Percentiles rank a stretch among this genome's conserved stretches.
Evolutionary conservation across 2,888 invertebrate species (phyloP).

Genomic region (Caenorhabditis zanzibari): DNA sequence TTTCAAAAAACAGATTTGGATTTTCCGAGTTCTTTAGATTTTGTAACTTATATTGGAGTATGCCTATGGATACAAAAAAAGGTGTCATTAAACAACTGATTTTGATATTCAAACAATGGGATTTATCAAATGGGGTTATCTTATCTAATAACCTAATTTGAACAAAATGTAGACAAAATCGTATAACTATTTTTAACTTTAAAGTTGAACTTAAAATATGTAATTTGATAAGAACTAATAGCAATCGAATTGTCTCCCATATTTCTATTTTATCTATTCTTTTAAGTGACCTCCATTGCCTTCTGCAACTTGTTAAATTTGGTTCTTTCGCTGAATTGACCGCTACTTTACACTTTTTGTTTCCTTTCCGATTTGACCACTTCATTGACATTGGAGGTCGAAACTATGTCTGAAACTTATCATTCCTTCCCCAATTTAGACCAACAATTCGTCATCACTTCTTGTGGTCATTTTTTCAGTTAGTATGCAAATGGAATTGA

Average conservation of each 20-base stretch:
- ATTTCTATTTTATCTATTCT: slow-evolving; percentile 15
- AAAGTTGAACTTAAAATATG: too few species aligned
- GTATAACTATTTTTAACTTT: too few species aligned
- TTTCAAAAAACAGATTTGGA: not conserved
- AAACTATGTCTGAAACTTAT: not conserved
- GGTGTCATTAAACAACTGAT: too few species aligned
- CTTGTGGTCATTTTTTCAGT: slow-evolving; percentile 31
- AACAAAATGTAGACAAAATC: too few species aligned
- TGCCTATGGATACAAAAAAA: too few species aligned
- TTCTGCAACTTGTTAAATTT: not conserved
- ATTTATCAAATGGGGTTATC: too few species aligned
- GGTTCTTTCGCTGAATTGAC: slow-evolving; percentile 39
- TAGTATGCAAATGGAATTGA: slow-evolving; percentile 54
- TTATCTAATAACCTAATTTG: too few species aligned
- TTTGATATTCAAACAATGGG: too few species aligned
- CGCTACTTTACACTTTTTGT: slow-evolving; percentile 37
- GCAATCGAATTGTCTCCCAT: too few species aligned
- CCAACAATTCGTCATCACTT: slow-evolving; percentile 26
- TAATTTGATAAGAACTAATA: too few species aligned
- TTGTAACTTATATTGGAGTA: not conserved
- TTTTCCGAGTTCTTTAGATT: too few species aligned
- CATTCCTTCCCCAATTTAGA: not conserved
- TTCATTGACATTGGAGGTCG: slow-evolving; percentile 37
- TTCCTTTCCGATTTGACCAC: slow-evolving; percentile 8
- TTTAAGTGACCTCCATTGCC: slow-evolving; percentile 3